Conservation (phyloP, 2,113 vertebrate species). For the Seriola aureovittata region DNA sequence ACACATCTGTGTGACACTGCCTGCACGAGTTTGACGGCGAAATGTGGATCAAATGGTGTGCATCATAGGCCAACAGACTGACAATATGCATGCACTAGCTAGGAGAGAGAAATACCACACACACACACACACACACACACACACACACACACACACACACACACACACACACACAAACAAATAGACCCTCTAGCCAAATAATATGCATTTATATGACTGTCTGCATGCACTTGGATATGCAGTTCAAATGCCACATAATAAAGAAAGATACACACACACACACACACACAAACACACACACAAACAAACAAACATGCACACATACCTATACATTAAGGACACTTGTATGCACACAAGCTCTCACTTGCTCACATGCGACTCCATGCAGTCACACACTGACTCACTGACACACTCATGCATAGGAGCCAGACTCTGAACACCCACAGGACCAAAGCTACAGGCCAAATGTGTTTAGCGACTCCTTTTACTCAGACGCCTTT, state of each 20-base stretch:
- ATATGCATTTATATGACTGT: conserved; percentile 55
- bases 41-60: conserved; percentile 56
- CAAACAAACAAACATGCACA: neutral
- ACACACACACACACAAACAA: neutral
- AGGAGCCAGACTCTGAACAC: conserved; percentile 43
- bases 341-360: neutral
- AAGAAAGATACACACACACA: neutral
- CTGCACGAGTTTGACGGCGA: conserved; percentile 41
- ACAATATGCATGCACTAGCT: conserved; percentile 18
- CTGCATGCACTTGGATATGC: conserved; percentile 1
- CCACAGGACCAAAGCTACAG: conserved; percentile 66
- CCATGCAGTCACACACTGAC: conserved; percentile 34
- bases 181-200: conserved; percentile 2
- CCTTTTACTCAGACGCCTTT: conserved; percentile 73
- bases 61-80: conserved; percentile 30
- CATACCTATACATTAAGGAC: no score
- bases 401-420: conserved; percentile 48
- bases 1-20: conserved; percentile 59
- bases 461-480: conserved; percentile 79
- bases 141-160: neutral
- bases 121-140: no score
- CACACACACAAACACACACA: neutral
- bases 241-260: conserved; percentile 45
- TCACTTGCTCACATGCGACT: conserved; percentile 25
- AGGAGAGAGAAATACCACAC: neutral